Conservation (phyloP, 1,140 invertebrate genomes). For the Campoletis sonorensis region DNA sequence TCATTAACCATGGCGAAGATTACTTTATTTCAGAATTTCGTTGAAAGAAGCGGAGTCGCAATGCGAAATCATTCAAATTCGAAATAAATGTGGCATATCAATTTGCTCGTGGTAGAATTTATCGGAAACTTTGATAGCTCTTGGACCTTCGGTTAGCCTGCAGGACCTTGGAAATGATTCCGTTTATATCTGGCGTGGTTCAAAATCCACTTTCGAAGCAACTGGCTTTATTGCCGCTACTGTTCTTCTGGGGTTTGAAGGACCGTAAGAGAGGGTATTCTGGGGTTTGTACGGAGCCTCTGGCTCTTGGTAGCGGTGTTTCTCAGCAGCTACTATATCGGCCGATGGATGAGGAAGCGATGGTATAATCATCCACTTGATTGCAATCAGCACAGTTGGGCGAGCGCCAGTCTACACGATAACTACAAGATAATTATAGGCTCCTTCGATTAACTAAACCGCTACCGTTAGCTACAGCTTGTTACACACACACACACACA, state of each 20-base stretch:
- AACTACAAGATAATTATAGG: slow-evolving; percentile 51
- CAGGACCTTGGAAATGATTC: background rate
- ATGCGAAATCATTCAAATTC: no score
- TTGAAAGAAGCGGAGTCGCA: no score
- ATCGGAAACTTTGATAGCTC: background rate
- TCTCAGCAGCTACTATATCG: background rate
- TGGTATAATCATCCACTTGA: slow-evolving; percentile 48
- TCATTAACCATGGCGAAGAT: no score
- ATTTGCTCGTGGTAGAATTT: background rate
- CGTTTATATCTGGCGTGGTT: background rate
- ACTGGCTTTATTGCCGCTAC: background rate
- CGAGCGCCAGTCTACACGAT: slow-evolving; percentile 45
- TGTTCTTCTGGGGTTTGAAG: background rate
- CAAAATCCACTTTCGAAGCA: slow-evolving; percentile 3
- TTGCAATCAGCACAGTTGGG: slow-evolving; percentile 49
- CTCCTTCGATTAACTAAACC: slow-evolving; percentile 46
- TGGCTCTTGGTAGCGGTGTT: background rate
- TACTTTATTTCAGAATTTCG: no score
- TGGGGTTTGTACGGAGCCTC: slow-evolving; percentile 1
- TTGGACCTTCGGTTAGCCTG: background rate
- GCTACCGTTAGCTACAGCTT: slow-evolving; percentile 39
- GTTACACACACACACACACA: slow-evolving; percentile 19
- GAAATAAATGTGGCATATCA: background rate
- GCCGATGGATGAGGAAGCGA: slow-evolving; percentile 35
- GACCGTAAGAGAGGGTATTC: background rate